Evolutionary conservation across 2,888 invertebrate genomes (phyloP), one percentile per base, ranked within the genome.

Genomic region (Deroplatys truncata): DNA sequence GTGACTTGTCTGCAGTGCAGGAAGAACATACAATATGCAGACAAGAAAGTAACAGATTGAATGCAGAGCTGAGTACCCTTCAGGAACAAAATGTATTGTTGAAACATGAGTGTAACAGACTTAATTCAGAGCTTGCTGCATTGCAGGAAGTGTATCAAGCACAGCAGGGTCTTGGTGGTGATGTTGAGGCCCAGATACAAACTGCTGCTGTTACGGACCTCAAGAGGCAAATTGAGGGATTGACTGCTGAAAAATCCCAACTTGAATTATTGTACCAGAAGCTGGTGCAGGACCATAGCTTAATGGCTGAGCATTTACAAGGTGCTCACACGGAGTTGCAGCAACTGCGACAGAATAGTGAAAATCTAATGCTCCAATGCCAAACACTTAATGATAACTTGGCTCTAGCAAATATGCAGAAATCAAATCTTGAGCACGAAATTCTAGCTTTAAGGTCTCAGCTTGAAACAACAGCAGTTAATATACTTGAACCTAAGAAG

Each of bases 121-220:
- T 96, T 16, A 93, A 94, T 91, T 93, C 93, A 84, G 95, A 96
- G 93, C 93, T 96, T 56, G 93, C 92, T 91, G 93, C 94, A 91
- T 92, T 94, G 85, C 95, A 95, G 92, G 93, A 92, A 91, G 93
- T 93, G 91, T 93, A 92, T 90, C 93, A 93, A 89, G 93, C 93
- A 83, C 35, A 86, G 43, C 86, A 89, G 82, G 86, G 83, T n/a
- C 13, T 89, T 29, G 28, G 84, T 28, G 28, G 20, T n/a, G 16
- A 84, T 20, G 20, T 84, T 2, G 94, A 94, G 91, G 92, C 92
- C 8, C 92, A 94, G 90, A 93, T 92, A 92, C 93, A 94, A 92
- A 91, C 94, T 87, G 94, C 90, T 93, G 94, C 35, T 94, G 94
- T 28, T 0, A 25, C 20, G 20, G 56, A 72, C 15, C 56, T 72